Base-by-base conservation (phyloP, 1,140 invertebrate species). In the Aphidius ervi region DNA sequence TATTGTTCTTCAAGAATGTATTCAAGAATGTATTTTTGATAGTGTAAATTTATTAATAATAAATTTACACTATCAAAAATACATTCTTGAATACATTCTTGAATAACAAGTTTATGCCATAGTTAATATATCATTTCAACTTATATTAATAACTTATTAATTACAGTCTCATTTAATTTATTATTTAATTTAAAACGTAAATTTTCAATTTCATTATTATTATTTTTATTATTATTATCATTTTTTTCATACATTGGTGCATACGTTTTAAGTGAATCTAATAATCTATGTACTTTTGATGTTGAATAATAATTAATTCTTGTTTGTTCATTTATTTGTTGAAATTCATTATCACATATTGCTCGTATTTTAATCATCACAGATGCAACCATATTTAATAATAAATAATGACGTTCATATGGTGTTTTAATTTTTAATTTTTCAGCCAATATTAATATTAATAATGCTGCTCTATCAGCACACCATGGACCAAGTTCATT, bases 341-440 rank as follows among this genome's bases (percentile, higher is more conserved):
- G 84, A 75, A 95, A 94, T 43, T 84, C 75, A 56, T 83, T 67
- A 72, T 91, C 88, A 74, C 87, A 86, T 61, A 86, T 75, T 66
- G 88, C 83, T 74, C 85, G 81, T 61, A 94, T 86, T 72, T 88
- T 86, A n/a, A 92, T 78, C 71, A 95, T 86, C 6, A 89, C 81
- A 2, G 94, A 90, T n/a, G 88, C 88, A 9, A 93, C 85, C 54
- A 93, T 79, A 68, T 90, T 91, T 10, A 97, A 78, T 7, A 97
- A 80, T 8, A 96, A 77, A 70, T 89, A 94, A 75, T 94, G 91
- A 16, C 92, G 83, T 72, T 97, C 93, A 74, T 95, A 94, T 1
- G 91, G 90, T 9, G 92, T 91, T 84, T 92, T 93, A 31, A 94
- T 88, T 81, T 94, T 94, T 6, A 95, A 78, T 76, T 95, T 95